A percentile compares a stretch with the other conserved stretches of the same genome.
Conservation (phyloP, 2,888 invertebrate species). For the Nymphalis urticae region DNA sequence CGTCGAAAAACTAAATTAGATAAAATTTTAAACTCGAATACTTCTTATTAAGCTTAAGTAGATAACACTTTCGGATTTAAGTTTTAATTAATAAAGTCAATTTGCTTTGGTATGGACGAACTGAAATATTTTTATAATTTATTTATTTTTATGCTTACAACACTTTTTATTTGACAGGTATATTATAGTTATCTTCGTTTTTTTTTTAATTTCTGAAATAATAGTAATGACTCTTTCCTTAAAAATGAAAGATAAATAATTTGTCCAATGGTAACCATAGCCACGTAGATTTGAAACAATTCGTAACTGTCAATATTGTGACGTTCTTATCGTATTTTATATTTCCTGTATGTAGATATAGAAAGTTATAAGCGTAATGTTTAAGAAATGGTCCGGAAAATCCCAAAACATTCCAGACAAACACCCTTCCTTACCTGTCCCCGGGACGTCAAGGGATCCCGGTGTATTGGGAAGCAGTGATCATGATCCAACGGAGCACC, state of each 20-base stretch:
- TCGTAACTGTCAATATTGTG: conserved; percentile 11
- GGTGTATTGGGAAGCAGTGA: background rate
- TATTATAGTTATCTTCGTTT: no score
- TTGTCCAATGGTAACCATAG: background rate
- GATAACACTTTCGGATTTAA: background rate
- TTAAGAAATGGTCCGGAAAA: conserved; percentile 26
- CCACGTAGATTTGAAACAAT: conserved; percentile 8
- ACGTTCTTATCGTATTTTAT: conserved; percentile 9
- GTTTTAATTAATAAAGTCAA: background rate
- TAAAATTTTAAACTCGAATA: background rate
- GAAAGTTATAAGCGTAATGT: conserved; percentile 27
- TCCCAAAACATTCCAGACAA: conserved; percentile 11
- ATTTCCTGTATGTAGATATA: conserved; percentile 9
- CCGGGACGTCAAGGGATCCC: conserved; percentile 37
- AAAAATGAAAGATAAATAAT: no score
- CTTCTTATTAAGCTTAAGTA: background rate
- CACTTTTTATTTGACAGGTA: no score
- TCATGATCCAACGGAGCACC: conserved; percentile 11
- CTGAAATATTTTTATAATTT: background rate
- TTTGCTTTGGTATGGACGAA: background rate
- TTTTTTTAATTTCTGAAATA: no score
- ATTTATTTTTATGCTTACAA: background rate
- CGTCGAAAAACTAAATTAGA: background rate
- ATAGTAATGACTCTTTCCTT: no score
- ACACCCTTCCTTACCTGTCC: conserved; percentile 31